Percentiles rank a stretch among this genome's conserved stretches.
Evolutionary conservation across 2,797 vertebrate species (phyloP).

Genomic region (Hemibagrus guttatus): DNA sequence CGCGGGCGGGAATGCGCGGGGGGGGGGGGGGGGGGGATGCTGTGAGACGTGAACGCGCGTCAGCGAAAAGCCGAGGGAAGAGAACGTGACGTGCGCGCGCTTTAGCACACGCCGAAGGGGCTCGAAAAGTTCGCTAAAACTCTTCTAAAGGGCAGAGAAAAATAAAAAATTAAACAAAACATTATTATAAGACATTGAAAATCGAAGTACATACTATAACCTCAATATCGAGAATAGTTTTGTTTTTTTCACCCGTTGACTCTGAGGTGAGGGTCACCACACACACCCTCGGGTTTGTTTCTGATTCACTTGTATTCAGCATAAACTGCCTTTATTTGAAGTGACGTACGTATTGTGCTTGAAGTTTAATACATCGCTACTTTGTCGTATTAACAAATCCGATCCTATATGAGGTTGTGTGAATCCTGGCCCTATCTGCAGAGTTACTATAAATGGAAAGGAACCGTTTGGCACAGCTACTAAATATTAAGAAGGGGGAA

Average conservation of each 20-base stretch:
- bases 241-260: background rate
- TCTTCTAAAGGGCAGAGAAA: conserved; percentile 55
- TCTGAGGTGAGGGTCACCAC: background rate
- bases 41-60: conserved; percentile 58
- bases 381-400: background rate
- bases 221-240: background rate
- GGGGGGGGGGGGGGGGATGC: background rate
- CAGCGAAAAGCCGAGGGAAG: conserved; percentile 41
- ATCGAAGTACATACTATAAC: too few relatives aligned
- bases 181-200: background rate
- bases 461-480: conserved; percentile 72
- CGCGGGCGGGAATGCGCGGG: conserved; percentile 58
- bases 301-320: background rate
- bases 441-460: conserved; percentile 84
- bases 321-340: background rate
- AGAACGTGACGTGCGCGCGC: conserved; percentile 51
- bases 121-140: conserved; percentile 67
- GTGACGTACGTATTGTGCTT: background rate
- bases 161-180: background rate
- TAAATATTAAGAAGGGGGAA: conserved; percentile 57
- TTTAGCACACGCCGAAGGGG: conserved; percentile 60
- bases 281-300: background rate
- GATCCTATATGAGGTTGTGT: background rate
- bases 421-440: conserved; percentile 63
- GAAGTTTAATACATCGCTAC: background rate